Percentiles rank a stretch among this genome's conserved stretches.
phyloP scores from a whole-genome alignment of 2,113 vertebrate genomes.

The Siniperca knerii region DNA sequence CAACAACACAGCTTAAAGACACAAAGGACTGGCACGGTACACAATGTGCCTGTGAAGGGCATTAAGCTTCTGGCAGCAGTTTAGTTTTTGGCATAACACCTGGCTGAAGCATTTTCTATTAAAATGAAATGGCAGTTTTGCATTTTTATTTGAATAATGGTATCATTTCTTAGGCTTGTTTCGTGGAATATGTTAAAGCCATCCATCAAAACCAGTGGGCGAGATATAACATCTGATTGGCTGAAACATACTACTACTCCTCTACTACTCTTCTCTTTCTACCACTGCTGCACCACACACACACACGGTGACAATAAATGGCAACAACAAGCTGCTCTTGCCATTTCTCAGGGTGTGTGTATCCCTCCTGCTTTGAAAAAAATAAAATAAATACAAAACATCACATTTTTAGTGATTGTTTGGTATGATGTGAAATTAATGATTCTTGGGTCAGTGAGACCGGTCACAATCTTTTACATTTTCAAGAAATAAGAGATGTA shows the following conservation, averaged over 20 bases:
- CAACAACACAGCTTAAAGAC: background rate
- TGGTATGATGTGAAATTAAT: background rate
- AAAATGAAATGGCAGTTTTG: background rate
- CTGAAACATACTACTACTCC: background rate
- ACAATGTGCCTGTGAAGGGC: background rate
- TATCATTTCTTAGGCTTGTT: background rate
- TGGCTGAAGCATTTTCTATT: background rate
- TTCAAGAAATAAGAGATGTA: background rate
- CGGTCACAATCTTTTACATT: background rate
- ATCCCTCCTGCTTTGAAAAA: background rate
- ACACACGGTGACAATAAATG: background rate
- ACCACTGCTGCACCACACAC: background rate
- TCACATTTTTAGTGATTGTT: background rate
- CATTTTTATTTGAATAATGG: background rate
- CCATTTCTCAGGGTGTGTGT: background rate
- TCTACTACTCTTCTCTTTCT: no score
- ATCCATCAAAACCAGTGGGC: background rate
- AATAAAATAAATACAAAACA: background rate
- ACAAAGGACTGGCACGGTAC: background rate
- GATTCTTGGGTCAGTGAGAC: background rate
- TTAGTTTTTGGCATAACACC: background rate
- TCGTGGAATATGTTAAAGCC: background rate
- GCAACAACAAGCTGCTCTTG: background rate
- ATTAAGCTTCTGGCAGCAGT: background rate
- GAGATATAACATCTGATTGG: background rate